Percentiles rank a stretch among this genome's conserved stretches.
Conservation (phyloP, 2,797 vertebrate species). For the Tokudaia muenninki region DNA sequence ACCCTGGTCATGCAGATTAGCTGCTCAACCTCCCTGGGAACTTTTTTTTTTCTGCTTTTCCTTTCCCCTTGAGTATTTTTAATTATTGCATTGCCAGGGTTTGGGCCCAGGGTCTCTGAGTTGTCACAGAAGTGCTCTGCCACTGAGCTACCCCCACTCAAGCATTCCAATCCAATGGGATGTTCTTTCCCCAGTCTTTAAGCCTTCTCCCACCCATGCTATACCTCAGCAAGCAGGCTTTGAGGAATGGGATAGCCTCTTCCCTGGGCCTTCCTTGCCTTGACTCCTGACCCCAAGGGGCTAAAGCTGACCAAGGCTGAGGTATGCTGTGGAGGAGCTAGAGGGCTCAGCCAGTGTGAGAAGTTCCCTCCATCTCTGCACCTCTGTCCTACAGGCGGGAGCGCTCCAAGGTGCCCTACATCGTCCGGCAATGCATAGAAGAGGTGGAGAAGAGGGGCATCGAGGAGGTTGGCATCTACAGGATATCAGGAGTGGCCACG, state of each 20-base stretch:
- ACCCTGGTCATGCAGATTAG: neutral
- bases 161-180: neutral
- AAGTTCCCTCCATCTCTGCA: accelerated
- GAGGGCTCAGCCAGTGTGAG: too few relatives aligned
- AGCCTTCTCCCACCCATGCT: neutral
- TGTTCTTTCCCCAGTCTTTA: neutral
- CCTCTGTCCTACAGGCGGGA: slow-evolving; percentile 91
- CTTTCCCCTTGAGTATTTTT: neutral
- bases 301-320: accelerated
- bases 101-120: neutral
- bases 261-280: neutral
- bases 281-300: neutral
- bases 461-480: slow-evolving; percentile 98
- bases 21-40: neutral
- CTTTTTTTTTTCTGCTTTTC: neutral
- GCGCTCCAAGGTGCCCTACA: slow-evolving; percentile 99
- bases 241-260: neutral
- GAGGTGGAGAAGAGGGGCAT: slow-evolving; percentile 99
- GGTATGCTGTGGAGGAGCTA: neutral
- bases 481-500: slow-evolving; percentile 98
- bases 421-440: slow-evolving; percentile 98
- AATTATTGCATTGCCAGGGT: neutral
- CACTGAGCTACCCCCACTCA: neutral
- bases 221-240: neutral
- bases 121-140: neutral